Conservation (phyloP, 1,140 invertebrate genomes). For the Callitettix versicolor region DNA sequence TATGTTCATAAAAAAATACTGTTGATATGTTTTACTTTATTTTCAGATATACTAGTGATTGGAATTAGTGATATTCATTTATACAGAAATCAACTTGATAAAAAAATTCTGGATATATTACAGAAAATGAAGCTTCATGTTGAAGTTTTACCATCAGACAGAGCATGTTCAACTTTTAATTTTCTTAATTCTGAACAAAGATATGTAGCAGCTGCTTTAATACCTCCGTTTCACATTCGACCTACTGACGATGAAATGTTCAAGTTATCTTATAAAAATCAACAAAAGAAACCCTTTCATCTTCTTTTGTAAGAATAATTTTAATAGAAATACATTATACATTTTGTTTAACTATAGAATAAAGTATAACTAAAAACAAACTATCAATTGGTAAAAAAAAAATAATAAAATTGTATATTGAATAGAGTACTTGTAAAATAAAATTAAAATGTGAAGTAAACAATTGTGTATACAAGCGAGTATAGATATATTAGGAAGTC, state of each 20-base stretch:
- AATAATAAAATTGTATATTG: too few species aligned
- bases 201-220: conserved; percentile 62
- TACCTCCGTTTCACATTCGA: conserved; percentile 47
- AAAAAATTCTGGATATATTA: conserved; percentile 40
- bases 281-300: conserved; percentile 3
- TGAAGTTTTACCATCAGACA: conserved; percentile 63
- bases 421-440: too few species aligned
- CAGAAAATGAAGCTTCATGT: conserved; percentile 45
- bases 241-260: conserved; percentile 18
- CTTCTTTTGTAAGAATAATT: too few species aligned
- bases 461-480: too few species aligned
- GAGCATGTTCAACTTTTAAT: conserved; percentile 73
- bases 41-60: conserved; percentile 63
- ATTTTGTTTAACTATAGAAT: too few species aligned
- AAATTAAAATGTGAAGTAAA: too few species aligned
- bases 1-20: too few species aligned
- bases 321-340: too few species aligned
- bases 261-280: neutral
- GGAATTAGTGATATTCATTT: conserved; percentile 52
- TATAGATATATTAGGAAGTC: too few species aligned
- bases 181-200: conserved; percentile 66
- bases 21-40: too few species aligned
- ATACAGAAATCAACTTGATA: conserved; percentile 30
- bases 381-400: too few species aligned
- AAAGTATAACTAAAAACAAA: too few species aligned